phyloP scores from a whole-genome alignment of 2,797 vertebrate species.

The Betta splendens region DNA sequence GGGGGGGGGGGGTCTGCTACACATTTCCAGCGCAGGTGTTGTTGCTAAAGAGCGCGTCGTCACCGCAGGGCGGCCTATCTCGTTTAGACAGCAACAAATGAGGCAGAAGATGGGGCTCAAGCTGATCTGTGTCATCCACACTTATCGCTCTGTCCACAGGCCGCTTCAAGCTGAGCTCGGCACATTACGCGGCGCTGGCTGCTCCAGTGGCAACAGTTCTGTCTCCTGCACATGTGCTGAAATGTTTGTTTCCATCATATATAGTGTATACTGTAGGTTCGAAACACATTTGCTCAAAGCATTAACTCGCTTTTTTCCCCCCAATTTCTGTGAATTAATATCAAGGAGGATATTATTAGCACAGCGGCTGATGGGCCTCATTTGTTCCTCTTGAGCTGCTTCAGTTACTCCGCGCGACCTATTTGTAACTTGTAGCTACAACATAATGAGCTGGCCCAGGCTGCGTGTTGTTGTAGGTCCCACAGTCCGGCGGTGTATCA shows the following conservation, averaged over 20 bases:
- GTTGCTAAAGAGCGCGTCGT: slow-evolving; percentile 34
- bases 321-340: slow-evolving; percentile 30
- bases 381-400: slow-evolving; percentile 62
- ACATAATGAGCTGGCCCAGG: slow-evolving; percentile 48
- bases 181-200: slow-evolving; percentile 30
- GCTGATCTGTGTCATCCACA: slow-evolving; percentile 44
- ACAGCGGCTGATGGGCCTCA: slow-evolving; percentile 55
- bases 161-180: slow-evolving; percentile 28
- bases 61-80: slow-evolving; percentile 54
- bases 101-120: slow-evolving; percentile 45
- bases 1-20: slow-evolving; percentile 28
- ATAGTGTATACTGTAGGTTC: neutral
- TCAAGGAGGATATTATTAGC: slow-evolving; percentile 44
- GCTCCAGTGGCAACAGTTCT: slow-evolving; percentile 25
- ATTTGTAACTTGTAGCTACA: slow-evolving; percentile 28
- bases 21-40: slow-evolving; percentile 39
- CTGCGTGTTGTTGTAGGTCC: slow-evolving; percentile 12
- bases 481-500: slow-evolving; percentile 25
- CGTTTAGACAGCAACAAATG: slow-evolving; percentile 69
- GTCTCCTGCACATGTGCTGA: slow-evolving; percentile 5
- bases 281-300: slow-evolving; percentile 15
- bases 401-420: slow-evolving; percentile 38
- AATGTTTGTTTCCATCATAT: slow-evolving; percentile 20
- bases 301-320: slow-evolving; percentile 22
- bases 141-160: slow-evolving; percentile 53